phyloP scores from a whole-genome alignment of 2,113 vertebrate species.

The Salvator merianae region DNA sequence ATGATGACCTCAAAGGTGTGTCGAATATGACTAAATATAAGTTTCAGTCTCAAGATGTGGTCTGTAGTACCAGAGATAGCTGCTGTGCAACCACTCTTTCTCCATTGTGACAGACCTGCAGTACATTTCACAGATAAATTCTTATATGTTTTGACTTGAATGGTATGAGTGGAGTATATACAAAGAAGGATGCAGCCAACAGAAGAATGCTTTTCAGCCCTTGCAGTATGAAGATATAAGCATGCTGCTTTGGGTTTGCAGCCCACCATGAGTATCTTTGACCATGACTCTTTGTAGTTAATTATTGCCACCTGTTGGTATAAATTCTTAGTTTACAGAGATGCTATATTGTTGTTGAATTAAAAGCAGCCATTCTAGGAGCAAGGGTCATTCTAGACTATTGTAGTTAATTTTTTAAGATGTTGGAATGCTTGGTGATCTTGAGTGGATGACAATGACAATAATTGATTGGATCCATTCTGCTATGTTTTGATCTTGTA shows the following conservation, averaged over 20 bases:
- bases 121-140: neutral
- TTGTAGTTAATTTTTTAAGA: neutral
- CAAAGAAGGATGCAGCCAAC: neutral
- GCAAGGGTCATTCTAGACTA: neutral
- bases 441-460: neutral
- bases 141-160: neutral
- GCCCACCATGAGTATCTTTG: neutral
- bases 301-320: neutral
- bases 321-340: neutral
- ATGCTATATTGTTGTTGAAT: neutral
- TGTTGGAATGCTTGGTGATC: neutral
- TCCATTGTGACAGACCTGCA: neutral
- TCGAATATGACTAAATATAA: neutral
- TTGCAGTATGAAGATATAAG: neutral
- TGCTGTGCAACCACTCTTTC: neutral
- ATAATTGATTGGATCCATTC: neutral
- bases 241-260: neutral
- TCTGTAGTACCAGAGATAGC: neutral
- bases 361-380: neutral
- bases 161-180: neutral
- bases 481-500: neutral
- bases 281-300: neutral
- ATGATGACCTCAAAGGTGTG: neutral
- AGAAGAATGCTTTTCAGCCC: neutral
- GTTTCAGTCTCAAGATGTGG: neutral